Base-by-base conservation (phyloP, 2,113 vertebrate genomes). In the Psettodes erumei region DNA sequence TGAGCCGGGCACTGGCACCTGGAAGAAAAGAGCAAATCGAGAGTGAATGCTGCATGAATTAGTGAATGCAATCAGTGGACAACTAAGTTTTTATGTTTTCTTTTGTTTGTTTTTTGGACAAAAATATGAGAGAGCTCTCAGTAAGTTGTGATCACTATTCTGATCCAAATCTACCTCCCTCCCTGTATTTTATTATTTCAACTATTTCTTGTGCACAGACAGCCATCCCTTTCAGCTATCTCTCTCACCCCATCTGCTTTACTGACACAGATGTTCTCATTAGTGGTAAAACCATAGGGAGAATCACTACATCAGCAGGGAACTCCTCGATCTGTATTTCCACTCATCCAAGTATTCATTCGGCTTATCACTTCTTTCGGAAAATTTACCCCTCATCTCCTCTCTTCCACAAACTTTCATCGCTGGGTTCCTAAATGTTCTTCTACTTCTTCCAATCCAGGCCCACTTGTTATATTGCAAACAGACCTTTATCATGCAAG, bases 1-100 rank as follows among this genome's bases (percentile, higher is more conserved):
- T 94, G 95, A 74, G 94, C 77, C 4, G 94, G 93, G 85, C 96
- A 98, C 56, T 94, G 95, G 89, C 96, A 97, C 91, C 96, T 96
- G 83, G 68, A 89, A 85, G 59, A 81, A 37, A 87, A 67, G 18
- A 85, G 38, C 58, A 81, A 71, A 86, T 43, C 50, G 33, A 76
- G 35, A 82, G 40, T 12, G 30, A 38, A 77, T 72, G 73, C 62
- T n/a, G 78, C 54, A 82, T 8, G 30, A 35, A 80, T 80, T 76
- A 66, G 50, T 16, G 74, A 67, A 80, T 3, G 54, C 10, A 79
- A 63, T 51, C n/a, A n/a, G n/a, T n/a, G n/a, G n/a, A 61, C 38
- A 68, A 54, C n/a, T n/a, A n/a, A n/a, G n/a, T n/a, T n/a, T n/a
- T n/a, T 21, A 15, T 18, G 3, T 28, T 58, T 48, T 32, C 16